Conservation (phyloP, 2,888 invertebrate species). For the Drosophila barbarae region DNA sequence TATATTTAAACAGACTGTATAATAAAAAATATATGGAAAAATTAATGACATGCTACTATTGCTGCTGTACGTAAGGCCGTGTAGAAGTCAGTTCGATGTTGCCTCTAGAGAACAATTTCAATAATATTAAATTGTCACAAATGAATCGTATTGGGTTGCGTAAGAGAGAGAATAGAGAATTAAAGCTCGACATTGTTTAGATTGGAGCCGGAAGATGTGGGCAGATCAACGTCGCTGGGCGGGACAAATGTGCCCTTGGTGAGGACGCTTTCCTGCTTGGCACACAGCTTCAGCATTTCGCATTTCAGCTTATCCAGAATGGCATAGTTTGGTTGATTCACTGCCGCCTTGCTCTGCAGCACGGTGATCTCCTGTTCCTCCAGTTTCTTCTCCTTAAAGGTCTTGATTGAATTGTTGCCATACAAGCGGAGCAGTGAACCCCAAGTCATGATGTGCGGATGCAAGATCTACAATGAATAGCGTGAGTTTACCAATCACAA, state of each 20-base stretch:
- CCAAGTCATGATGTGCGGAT: conserved; percentile 97
- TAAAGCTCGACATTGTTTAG: conserved; percentile 87
- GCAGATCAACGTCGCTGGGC: conserved; percentile 83
- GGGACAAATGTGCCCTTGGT: conserved; percentile 85
- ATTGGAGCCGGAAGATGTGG: conserved; percentile 87
- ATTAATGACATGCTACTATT: conserved; percentile 13
- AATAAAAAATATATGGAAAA: not conserved
- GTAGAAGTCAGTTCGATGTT: conserved; percentile 18
- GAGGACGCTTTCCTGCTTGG: conserved; percentile 83
- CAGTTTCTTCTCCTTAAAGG: conserved; percentile 93
- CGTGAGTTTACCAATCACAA: not conserved
- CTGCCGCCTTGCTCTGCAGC: conserved; percentile 91
- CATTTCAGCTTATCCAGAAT: conserved; percentile 90
- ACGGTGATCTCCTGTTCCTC: conserved; percentile 95
- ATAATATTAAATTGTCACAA: conserved; percentile 7
- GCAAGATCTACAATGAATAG: conserved; percentile 84
- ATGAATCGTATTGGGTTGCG: not conserved
- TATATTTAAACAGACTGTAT: not conserved
- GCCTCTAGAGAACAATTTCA: conserved; percentile 21
- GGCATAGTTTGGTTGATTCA: conserved; percentile 94
- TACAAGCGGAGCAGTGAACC: conserved; percentile 95
- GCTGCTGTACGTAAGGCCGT: conserved; percentile 10
- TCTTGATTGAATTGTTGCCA: conserved; percentile 93
- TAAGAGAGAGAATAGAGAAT: conserved; percentile 6
- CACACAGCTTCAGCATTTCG: conserved; percentile 89